These are phyloP conservation scores for Eulemur albifrons DNA, from an alignment of 2,797 vertebrate genomes.

Conservation along the genomic window DNA sequence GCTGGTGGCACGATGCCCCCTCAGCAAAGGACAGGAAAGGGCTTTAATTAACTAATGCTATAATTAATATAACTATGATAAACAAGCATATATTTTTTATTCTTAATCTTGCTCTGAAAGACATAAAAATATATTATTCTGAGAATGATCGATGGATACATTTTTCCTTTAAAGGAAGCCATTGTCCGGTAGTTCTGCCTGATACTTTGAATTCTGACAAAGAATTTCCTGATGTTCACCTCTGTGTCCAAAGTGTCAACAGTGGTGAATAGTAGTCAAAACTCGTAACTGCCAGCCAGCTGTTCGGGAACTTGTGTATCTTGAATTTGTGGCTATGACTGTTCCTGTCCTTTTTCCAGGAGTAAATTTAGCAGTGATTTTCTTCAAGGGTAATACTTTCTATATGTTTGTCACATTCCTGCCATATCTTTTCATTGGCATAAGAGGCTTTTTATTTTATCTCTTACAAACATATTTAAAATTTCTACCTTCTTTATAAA, in stretches of 20 bases:
- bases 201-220: not conserved
- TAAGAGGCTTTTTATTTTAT: not conserved
- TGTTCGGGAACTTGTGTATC: not conserved
- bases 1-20: rapidly evolving
- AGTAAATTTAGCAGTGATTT: not conserved
- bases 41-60: slow-evolving; percentile 30
- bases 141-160: not conserved
- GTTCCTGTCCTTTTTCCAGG: not conserved
- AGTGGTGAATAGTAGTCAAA: not conserved
- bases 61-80: slow-evolving; percentile 54
- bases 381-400: not conserved
- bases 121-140: not conserved
- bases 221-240: not conserved
- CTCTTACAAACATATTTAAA: not conserved
- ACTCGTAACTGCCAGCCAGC: not conserved
- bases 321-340: not conserved
- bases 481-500: not conserved
- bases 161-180: not conserved
- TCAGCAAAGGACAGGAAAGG: not conserved
- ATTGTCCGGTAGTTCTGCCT: not conserved
- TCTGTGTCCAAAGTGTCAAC: not conserved
- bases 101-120: not conserved
- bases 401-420: not conserved
- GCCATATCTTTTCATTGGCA: not conserved
- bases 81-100: not conserved